Base-by-base conservation (phyloP, 1,140 invertebrate species). In the Mylabris phalerata region DNA sequence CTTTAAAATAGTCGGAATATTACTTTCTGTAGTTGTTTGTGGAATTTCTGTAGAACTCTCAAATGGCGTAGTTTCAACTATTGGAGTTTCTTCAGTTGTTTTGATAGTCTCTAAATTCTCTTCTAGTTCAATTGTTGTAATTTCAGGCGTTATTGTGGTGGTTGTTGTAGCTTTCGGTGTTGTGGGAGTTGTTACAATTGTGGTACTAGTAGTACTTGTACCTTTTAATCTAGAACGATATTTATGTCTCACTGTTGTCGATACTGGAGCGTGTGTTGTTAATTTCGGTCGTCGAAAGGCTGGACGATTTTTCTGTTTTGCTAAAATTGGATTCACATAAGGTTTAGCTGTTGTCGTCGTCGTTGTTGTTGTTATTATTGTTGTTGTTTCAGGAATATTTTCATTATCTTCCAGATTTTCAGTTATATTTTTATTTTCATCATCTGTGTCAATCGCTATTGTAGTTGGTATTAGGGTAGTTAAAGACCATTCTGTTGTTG, bases 241-340 rank as follows among this genome's bases (percentile, higher is more conserved):
- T 27, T 42, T 45, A 45, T 27, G 39, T 46, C 27, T 44, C 3
- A 13, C 26, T 27, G 55, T 38, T 48, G 11, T 48, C 5, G 54
- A 2, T 48, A 48, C 24, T 24, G 54, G 47, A 42, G 45, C 48
- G 19, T 13, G 46, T 0, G 54, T 32, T 2, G 47, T 57, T 49
- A 50, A 5, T 57, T 39, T 49, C 11, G 41, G 55, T 44, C 51
- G 9, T 26, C 32, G 3, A 32, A 54, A 54, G 1, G 42, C 42
- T 19, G 51, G 51, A 46, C 51, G 26, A 32, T 54, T 54, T 54
- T 45, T 54, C 10, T 54, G 51, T 54, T 45, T 54, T 9, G 11
- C 26, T 4, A 54, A 19, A 24, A 54, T 54, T 6, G 51, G 51
- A 45, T 54, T 54, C 5, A 54, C 6, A 25, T 54, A 54, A 45